Evolutionary conservation across 2,797 vertebrate genomes (phyloP).

Genomic region (Telmatherina bonti): DNA sequence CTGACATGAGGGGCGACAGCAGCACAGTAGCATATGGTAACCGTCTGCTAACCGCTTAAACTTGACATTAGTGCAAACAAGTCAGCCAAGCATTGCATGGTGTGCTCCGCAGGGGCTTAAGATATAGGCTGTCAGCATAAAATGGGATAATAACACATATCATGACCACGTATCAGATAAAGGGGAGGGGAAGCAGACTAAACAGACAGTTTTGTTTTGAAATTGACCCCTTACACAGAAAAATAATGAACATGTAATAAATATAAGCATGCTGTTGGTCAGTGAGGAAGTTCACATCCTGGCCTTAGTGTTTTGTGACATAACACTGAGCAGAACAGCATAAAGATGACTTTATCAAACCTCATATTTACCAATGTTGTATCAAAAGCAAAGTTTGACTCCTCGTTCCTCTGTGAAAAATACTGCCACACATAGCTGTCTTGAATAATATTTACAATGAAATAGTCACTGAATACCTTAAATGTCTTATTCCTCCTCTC

Average conservation of each 20-base stretch:
- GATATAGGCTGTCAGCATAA: constrained; percentile 81
- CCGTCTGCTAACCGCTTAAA: constrained; percentile 81
- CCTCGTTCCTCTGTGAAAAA: constrained; percentile 18
- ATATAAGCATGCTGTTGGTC: constrained; percentile 16
- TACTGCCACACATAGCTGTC: constrained; percentile 16
- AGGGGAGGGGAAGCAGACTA: constrained; percentile 47
- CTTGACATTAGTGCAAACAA: constrained; percentile 85
- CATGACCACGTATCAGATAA: constrained; percentile 51
- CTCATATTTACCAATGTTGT: constrained; percentile 26
- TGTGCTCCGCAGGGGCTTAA: constrained; percentile 81
- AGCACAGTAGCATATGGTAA: constrained; percentile 83
- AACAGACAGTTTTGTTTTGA: constrained; percentile 46
- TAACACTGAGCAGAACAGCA: constrained; percentile 13
- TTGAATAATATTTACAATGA: constrained; percentile 16
- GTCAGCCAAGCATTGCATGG: constrained; percentile 78
- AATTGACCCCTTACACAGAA: constrained; percentile 44
- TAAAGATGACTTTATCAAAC: constrained; percentile 13
- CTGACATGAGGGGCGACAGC: constrained; percentile 81
- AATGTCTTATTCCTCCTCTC: constrained; percentile 22
- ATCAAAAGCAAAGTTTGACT: constrained; percentile 21
- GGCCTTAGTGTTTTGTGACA: constrained; percentile 19
- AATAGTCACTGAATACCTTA: constrained; percentile 27
- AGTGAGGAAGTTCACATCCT: constrained; percentile 7
- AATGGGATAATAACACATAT: constrained; percentile 79
- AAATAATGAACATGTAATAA: constrained; percentile 30